Conservation (phyloP, 2,797 vertebrate species). For the Xerus rutilus region DNA sequence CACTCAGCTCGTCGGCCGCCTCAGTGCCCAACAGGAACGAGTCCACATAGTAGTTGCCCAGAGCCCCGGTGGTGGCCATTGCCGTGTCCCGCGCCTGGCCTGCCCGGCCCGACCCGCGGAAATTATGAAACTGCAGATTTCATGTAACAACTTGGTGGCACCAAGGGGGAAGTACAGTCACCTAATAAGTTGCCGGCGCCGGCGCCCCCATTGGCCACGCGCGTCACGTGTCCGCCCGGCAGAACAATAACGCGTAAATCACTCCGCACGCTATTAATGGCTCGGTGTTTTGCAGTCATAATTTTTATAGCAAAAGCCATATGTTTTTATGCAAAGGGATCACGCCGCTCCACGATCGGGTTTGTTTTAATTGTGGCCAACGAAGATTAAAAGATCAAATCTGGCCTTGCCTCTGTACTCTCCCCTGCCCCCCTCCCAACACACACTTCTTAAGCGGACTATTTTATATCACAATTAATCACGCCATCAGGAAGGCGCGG, state of each 20-base stretch:
- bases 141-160: constrained; percentile 95
- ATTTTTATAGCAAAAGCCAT: constrained; percentile 97
- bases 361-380: constrained; percentile 93
- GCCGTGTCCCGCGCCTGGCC: constrained; percentile 74
- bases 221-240: constrained; percentile 94
- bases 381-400: constrained; percentile 90
- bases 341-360: constrained; percentile 93
- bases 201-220: constrained; percentile 94
- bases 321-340: constrained; percentile 95
- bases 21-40: constrained; percentile 92
- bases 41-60: constrained; percentile 96
- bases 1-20: constrained; percentile 95
- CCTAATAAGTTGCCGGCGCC: constrained; percentile 96
- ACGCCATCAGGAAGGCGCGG: constrained; percentile 89
- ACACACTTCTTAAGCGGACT: constrained; percentile 87
- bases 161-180: constrained; percentile 92
- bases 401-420: constrained; percentile 74
- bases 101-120: constrained; percentile 85
- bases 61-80: constrained; percentile 96
- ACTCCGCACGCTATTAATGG: constrained; percentile 96
- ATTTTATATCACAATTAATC: constrained; percentile 93
- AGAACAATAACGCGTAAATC: constrained; percentile 99
- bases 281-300: constrained; percentile 97
- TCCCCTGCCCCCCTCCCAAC: background rate
- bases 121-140: constrained; percentile 95